Conservation (phyloP, 2,113 vertebrate genomes). For the Chaenocephalus aceratus region DNA sequence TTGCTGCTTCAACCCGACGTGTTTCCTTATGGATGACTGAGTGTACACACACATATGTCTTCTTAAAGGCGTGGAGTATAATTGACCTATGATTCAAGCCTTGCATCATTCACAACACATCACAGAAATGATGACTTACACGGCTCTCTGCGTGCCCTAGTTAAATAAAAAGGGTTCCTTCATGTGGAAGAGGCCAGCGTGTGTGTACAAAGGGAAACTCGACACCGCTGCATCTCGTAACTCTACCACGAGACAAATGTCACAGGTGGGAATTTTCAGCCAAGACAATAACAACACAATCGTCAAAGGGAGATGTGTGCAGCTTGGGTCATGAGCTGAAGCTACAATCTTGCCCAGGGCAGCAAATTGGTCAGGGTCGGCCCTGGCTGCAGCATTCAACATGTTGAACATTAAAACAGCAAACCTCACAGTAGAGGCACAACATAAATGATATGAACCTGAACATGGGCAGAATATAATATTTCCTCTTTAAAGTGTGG, state of each 20-base stretch:
- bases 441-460: too few species aligned
- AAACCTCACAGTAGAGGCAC: too few species aligned
- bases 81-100: conserved; percentile 5
- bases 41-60: background rate
- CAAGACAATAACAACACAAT: conserved; percentile 60
- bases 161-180: conserved; percentile 48
- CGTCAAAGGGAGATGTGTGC: conserved; percentile 40
- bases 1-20: too few species aligned
- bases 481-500: background rate
- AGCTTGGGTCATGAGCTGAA: conserved; percentile 7
- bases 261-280: conserved; percentile 73
- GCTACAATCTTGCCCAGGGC: too few species aligned
- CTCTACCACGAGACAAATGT: conserved; percentile 54
- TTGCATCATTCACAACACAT: conserved; percentile 14
- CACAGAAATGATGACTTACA: conserved; percentile 20
- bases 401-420: too few species aligned
- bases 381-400: too few species aligned
- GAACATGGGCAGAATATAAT: too few species aligned
- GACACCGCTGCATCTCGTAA: conserved; percentile 53
- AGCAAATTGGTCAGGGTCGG: too few species aligned
- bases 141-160: conserved; percentile 14
- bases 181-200: conserved; percentile 39
- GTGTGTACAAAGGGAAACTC: conserved; percentile 30
- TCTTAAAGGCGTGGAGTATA: background rate
- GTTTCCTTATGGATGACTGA: background rate